Evolutionary conservation across 2,888 invertebrate species (phyloP).

Genomic region (Sarcophaga rosellei): DNA sequence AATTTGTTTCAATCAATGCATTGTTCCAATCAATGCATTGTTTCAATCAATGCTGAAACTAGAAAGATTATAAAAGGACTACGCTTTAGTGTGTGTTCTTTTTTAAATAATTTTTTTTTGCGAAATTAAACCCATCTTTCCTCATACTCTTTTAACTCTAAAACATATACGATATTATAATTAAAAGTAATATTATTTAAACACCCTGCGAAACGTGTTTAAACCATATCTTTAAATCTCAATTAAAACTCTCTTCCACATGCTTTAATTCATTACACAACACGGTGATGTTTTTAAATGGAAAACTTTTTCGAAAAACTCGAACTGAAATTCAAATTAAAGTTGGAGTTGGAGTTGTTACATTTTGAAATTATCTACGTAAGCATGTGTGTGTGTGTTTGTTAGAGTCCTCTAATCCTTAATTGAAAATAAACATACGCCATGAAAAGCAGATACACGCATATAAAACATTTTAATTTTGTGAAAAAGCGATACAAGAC

Average conservation of each 20-base stretch:
- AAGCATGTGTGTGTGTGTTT: slow-evolving; percentile 48
- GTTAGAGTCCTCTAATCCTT: slow-evolving; percentile 67
- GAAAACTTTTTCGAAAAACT: background rate
- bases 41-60: too few species aligned
- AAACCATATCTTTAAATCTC: background rate
- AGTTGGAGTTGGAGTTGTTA: background rate
- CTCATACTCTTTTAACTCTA: too few species aligned
- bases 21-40: too few species aligned
- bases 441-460: slow-evolving; percentile 23
- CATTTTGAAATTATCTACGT: slow-evolving; percentile 39
- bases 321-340: background rate
- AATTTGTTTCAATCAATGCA: too few species aligned
- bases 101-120: too few species aligned
- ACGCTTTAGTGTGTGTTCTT: too few species aligned
- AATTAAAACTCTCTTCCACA: background rate
- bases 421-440: slow-evolving; percentile 75
- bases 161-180: background rate
- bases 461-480: background rate
- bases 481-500: background rate
- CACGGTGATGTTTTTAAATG: background rate
- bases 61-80: too few species aligned
- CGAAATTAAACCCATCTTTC: too few species aligned
- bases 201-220: background rate
- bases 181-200: background rate
- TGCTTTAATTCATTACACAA: background rate